Percentiles rank a stretch among this genome's conserved stretches.
phyloP scores from a whole-genome alignment of 2,113 vertebrate genomes.

The Saccopteryx leptura region DNA sequence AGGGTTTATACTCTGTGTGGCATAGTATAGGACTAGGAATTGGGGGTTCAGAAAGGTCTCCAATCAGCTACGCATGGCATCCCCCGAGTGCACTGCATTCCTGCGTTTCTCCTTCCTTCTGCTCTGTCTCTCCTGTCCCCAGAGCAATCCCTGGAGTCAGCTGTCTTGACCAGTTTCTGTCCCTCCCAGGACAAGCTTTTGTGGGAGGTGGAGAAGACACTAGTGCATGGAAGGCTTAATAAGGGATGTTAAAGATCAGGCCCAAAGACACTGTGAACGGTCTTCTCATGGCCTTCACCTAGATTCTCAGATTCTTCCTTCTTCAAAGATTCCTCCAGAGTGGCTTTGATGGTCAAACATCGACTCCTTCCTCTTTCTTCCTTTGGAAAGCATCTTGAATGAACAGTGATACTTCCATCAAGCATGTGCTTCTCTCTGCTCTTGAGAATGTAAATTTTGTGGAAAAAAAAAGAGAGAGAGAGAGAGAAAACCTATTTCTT shows the following conservation, averaged over 20 bases:
- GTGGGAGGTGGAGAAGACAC: not conserved
- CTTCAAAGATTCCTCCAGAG: slow-evolving; percentile 15
- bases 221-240: not conserved
- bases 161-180: not conserved
- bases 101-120: not conserved
- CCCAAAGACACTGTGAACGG: not conserved
- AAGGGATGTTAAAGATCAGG: not conserved
- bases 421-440: not conserved
- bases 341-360: not conserved
- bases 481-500: not conserved
- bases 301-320: not conserved
- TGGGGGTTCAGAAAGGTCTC: not conserved
- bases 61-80: fast-evolving
- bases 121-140: not conserved
- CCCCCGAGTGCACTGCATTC: fast-evolving
- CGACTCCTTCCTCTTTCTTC: not conserved
- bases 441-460: not conserved
- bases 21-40: fast-evolving
- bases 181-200: not conserved
- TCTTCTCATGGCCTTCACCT: not conserved
- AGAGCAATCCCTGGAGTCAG: not conserved
- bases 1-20: not conserved
- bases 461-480: slow-evolving; percentile 27
- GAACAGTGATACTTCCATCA: not conserved
- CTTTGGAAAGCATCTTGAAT: not conserved